Conservation (phyloP, 2,797 vertebrate genomes). For the Neosalanx taihuensis region DNA sequence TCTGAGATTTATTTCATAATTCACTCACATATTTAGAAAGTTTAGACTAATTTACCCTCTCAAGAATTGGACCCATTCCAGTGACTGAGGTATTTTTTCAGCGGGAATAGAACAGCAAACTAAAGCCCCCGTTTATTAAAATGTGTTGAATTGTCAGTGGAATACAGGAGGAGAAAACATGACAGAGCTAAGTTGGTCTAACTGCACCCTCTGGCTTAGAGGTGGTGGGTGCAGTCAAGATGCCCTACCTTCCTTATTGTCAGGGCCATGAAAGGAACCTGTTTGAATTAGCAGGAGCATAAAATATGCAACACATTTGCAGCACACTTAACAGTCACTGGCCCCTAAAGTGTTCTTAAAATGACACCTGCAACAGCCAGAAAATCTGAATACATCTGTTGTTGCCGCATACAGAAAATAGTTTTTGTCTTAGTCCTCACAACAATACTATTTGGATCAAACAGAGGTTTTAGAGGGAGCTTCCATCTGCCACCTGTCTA, state of each 20-base stretch:
- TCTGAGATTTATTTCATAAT: conserved; percentile 41
- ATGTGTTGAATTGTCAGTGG: conserved; percentile 33
- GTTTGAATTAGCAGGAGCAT: conserved; percentile 18
- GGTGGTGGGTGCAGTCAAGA: conserved; percentile 41
- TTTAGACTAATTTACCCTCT: conserved; percentile 56
- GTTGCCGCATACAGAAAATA: conserved; percentile 37
- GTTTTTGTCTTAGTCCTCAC: conserved; percentile 46
- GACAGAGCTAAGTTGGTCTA: conserved; percentile 39
- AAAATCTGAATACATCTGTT: conserved; percentile 43
- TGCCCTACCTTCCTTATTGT: too few relatives aligned
- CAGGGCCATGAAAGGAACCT: conserved; percentile 27
- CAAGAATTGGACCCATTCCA: conserved; percentile 57
- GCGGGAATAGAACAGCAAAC: conserved; percentile 22
- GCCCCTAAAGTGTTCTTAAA: conserved; percentile 14
- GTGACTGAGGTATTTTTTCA: conserved; percentile 38
- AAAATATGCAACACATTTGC: conserved; percentile 40
- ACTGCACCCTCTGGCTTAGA: conserved; percentile 36
- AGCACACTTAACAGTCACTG: conserved; percentile 28
- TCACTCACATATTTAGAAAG: conserved; percentile 52
- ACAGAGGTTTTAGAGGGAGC: too few relatives aligned
- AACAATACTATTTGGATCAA: conserved; percentile 32
- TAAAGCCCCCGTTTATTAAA: conserved; percentile 4
- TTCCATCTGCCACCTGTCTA: too few relatives aligned
- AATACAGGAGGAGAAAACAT: conserved; percentile 30
- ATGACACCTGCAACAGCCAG: conserved; percentile 19